Percentiles rank a stretch among this genome's conserved stretches.
phyloP scores from a whole-genome alignment of 2,797 vertebrate species.

The Sciaenops ocellatus region DNA sequence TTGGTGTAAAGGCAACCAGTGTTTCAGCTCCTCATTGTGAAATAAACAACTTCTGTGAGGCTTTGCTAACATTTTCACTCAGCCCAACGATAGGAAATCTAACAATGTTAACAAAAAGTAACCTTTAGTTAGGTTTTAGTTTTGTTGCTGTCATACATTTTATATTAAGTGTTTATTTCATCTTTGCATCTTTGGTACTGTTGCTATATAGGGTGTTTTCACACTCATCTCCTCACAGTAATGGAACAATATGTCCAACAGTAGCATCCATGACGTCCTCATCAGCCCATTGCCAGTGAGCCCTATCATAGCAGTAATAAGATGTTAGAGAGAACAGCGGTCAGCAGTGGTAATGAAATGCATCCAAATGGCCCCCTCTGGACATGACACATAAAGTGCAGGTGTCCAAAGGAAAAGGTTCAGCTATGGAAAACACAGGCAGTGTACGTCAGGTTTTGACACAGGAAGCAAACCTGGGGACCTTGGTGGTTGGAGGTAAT shows the following conservation, averaged over 20 bases:
- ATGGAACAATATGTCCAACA: conserved; percentile 20
- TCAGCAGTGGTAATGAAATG: conserved; percentile 45
- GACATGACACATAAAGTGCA: conserved; percentile 57
- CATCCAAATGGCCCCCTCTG: conserved; percentile 62
- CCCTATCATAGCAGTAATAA: conserved; percentile 1
- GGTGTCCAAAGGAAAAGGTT: conserved; percentile 70
- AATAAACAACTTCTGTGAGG: conserved; percentile 52
- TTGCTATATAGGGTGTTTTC: conserved; percentile 27
- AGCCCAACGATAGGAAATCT: not conserved
- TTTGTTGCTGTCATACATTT: not conserved
- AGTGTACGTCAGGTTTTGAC: conserved; percentile 62
- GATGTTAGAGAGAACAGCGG: conserved; percentile 19
- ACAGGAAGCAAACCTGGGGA: conserved; percentile 63
- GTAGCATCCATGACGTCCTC: conserved; percentile 16
- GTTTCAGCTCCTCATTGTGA: conserved; percentile 41
- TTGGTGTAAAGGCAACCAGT: conserved; percentile 41
- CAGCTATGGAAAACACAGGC: conserved; percentile 50
- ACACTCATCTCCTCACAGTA: conserved; percentile 1
- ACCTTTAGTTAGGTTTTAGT: not conserved
- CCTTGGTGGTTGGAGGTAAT: conserved; percentile 35
- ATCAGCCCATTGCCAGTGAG: conserved; percentile 18
- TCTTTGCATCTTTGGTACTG: not conserved
- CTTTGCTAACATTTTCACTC: conserved; percentile 12
- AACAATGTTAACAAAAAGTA: not conserved
- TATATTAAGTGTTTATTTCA: conserved; percentile 3